Evolutionary conservation across 2,113 vertebrate genomes (phyloP), one percentile per base, ranked within the genome.

Genomic region (Plotosus lineatus): DNA sequence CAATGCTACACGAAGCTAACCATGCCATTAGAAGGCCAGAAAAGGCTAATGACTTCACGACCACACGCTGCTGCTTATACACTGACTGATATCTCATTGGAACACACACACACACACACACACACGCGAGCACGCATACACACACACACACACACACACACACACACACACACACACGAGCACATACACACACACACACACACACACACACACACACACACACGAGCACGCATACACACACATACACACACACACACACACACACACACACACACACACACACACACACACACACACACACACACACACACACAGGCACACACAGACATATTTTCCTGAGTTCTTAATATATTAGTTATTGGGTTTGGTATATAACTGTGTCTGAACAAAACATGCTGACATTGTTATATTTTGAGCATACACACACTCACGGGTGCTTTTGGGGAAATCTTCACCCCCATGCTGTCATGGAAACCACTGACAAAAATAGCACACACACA

Each of bases 1-100:
- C 83, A 51, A 81, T 12, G 65, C 83, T 82, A 75, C 66, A 74
- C 80, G 76, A 82, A 72, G 78, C 80, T 85, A 85, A 85, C 84
- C 80, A 68, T 82, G 68, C 82, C 77, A 85, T 82, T 82, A 75
- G 42, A 73, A 82, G 72, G 65, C 77, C 77, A 79, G 55, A 31
- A 65, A 53, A 82, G 77, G 77, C 61, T 85, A 85, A 85, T 82
- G 76, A 85, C 55, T 83, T 50, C 78, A 77, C n/a, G n/a, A n/a
- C n/a, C 28, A 55, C 66, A 78, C 72, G 78, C 75, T 68, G n/a
- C 72, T 69, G 46, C 66, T 46, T 69, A 28, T 46, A 6, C 12
- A 68, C 17, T 2, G 23, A 31, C 76, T 60, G 33, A 69, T 55
- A 48, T 14, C 23, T 21, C 51, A 81, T 48, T 12, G 46, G 53